Conservation (phyloP, 2,113 vertebrate genomes). For the Opisthocomus hoazin region DNA sequence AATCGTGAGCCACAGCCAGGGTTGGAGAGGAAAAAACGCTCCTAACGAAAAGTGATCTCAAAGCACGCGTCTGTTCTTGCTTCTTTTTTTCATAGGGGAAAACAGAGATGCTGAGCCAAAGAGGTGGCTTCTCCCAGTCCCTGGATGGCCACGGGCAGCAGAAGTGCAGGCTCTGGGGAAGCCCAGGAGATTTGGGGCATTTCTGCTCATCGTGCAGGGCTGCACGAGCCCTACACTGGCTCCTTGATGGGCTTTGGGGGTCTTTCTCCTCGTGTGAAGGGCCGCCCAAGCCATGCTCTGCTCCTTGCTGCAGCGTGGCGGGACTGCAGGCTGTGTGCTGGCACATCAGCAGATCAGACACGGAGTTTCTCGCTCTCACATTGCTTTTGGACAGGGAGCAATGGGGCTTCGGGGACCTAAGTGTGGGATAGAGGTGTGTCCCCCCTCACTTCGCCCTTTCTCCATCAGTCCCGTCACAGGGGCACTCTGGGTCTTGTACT, state of each 20-base stretch:
- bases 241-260: not conserved
- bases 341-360: not conserved
- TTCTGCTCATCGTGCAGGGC: not conserved
- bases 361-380: accelerated
- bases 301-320: accelerated
- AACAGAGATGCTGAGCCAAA: not conserved
- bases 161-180: not conserved
- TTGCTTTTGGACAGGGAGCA: not conserved
- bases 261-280: not conserved
- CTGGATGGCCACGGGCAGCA: not conserved
- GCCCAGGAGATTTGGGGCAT: not conserved
- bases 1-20: not conserved
- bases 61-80: not conserved
- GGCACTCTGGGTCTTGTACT: not conserved
- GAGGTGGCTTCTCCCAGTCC: not conserved
- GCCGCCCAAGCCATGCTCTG: not conserved
- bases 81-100: not conserved
- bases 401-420: not conserved
- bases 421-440: not conserved
- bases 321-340: not conserved
- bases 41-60: not conserved
- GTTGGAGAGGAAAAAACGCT: accelerated
- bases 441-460: not conserved
- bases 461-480: too few relatives aligned
- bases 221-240: accelerated